Conservation (phyloP, 2,797 vertebrate genomes). For the Tapera naevia region DNA sequence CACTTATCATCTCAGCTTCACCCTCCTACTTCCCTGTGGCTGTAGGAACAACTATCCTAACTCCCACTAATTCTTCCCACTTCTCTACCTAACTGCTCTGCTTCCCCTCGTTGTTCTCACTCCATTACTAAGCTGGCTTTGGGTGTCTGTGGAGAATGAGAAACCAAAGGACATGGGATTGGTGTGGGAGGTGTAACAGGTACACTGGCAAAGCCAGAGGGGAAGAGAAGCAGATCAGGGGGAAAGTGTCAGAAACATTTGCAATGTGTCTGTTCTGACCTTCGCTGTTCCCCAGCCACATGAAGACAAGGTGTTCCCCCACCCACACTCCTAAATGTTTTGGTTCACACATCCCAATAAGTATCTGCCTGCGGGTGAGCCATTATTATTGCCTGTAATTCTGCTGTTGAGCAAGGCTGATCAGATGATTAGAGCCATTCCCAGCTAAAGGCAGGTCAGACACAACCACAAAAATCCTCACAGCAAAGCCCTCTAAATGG, state of each 20-base stretch:
- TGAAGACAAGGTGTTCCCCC: neutral
- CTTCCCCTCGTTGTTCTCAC: neutral
- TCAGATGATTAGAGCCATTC: neutral
- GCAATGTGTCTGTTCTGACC: neutral
- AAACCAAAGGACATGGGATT: neutral
- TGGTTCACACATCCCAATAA: neutral
- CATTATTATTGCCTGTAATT: neutral
- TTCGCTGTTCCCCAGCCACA: neutral
- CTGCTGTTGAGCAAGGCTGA: neutral
- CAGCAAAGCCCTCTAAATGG: neutral
- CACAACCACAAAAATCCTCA: neutral
- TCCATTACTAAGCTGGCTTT: neutral
- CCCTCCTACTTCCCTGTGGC: neutral
- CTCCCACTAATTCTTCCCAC: neutral
- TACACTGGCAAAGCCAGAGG: neutral
- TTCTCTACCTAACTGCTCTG: neutral
- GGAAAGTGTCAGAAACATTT: neutral
- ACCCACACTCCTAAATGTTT: neutral
- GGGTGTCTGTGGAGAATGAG: neutral
- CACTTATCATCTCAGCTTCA: neutral
- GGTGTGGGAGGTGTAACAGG: neutral
- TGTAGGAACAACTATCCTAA: neutral
- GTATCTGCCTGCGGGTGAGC: neutral
- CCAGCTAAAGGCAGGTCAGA: neutral
- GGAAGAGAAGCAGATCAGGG: neutral